Evolutionary conservation across 2,797 vertebrate species (phyloP), one percentile per base, ranked within the genome.

Genomic region (Choloepus didactylus): DNA sequence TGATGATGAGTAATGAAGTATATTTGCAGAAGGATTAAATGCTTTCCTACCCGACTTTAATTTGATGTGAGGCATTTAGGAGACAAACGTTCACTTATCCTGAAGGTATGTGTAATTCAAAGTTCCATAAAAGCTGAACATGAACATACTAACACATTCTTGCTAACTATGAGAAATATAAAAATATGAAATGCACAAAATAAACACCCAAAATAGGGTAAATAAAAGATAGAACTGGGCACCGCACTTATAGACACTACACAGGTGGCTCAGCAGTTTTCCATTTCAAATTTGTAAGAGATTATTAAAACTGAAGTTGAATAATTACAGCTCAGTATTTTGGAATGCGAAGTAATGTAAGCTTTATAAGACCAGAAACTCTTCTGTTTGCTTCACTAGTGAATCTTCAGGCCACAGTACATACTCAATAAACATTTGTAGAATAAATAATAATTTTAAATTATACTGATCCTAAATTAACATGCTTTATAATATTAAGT

Each of bases 21-120:
- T 95, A 72, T 96, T 94, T 96, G 93, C 76, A 85, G 92, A 87
- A 93, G 87, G 85, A 97, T 96, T 93, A 96, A 96, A 95, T 90
- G 96, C 73, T 95, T 97, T 96, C 80, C 49, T 73, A 88, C 25
- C 77, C 38, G 73, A 96, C 51, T 93, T 96, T 95, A 96, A 83
- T 76, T 92, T 88, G 94, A 95, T 90, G 51, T 93, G 82, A 94
- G 82, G 51, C 84, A 96, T 93, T 94, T 79, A 76, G 60, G 51
- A 93, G 25, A 95, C 70, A 95, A 95, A 95, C 44, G 93, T 90
- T 94, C 88, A 96, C 44, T 87, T 89, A 96, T 77, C 76, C 80
- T 73, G 67, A 97, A 79, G 62, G 11, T 73, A 96, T 94, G 6
- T 93, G 67, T 91, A 94, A 88, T 90, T 93, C 46, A 88, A 95